A percentile compares a stretch with the other conserved stretches of the same genome.
Evolutionary conservation across 2,797 vertebrate species (phyloP).

Genomic region (Nyctalus aviator): DNA sequence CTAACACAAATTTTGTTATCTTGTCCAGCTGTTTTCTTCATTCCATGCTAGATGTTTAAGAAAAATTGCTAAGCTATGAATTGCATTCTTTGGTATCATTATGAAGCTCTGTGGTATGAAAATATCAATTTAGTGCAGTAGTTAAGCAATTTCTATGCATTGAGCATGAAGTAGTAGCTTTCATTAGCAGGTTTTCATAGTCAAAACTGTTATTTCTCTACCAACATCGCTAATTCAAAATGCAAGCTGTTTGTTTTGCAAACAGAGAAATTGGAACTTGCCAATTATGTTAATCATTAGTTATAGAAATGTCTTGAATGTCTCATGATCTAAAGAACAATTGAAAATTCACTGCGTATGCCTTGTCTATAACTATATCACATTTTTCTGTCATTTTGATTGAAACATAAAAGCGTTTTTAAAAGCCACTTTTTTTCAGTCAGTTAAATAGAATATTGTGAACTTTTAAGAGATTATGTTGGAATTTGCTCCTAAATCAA

Average conservation of each 20-base stretch:
- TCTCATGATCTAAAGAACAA: slow-evolving; percentile 61
- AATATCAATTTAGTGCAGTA: slow-evolving; percentile 65
- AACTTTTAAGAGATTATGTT: neutral
- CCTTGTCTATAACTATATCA: neutral
- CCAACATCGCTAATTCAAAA: slow-evolving; percentile 73
- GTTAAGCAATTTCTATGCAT: slow-evolving; percentile 72
- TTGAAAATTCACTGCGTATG: slow-evolving; percentile 46
- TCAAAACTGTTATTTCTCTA: slow-evolving; percentile 77
- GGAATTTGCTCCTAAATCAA: neutral
- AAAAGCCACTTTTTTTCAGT: neutral
- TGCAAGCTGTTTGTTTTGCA: slow-evolving; percentile 80
- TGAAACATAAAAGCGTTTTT: neutral
- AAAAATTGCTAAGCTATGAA: slow-evolving; percentile 49
- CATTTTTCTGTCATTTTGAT: slow-evolving; percentile 9
- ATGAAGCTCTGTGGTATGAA: slow-evolving; percentile 43
- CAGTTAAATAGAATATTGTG: neutral
- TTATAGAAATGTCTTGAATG: slow-evolving; percentile 67
- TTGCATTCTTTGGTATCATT: slow-evolving; percentile 41
- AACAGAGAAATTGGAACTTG: slow-evolving; percentile 73
- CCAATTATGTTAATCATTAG: slow-evolving; percentile 77
- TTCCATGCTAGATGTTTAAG: slow-evolving; percentile 20
- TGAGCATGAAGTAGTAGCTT: slow-evolving; percentile 76
- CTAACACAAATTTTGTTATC: neutral
- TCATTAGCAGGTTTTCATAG: slow-evolving; percentile 79
- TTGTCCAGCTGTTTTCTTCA: slow-evolving; percentile 5